Percentiles rank a stretch among this genome's conserved stretches.
These are phyloP conservation scores for Forbesichthys agassizii DNA, from an alignment of 2,113 vertebrate genomes.

Conservation along the genomic window DNA sequence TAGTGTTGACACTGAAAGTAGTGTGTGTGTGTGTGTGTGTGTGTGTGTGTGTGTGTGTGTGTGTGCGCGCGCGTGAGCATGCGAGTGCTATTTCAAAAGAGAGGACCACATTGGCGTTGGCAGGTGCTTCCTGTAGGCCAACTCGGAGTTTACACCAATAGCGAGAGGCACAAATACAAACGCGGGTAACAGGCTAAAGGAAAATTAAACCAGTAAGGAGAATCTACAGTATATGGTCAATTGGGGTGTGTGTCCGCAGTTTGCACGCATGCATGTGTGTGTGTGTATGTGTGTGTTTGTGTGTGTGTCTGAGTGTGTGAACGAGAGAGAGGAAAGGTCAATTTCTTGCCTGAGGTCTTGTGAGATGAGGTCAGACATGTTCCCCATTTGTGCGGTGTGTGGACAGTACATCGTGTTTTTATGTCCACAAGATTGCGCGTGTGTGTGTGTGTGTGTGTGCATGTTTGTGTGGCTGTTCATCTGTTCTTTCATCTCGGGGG, in stretches of 20 bases:
- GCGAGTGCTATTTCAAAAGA: background rate
- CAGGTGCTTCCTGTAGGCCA: background rate
- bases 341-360: background rate
- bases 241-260: too few relatives aligned
- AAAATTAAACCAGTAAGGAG: too few relatives aligned
- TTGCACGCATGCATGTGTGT: background rate
- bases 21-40: too few relatives aligned
- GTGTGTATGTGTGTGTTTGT: background rate
- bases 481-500: slow-evolving; percentile 41
- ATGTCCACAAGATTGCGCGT: background rate
- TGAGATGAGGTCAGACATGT: slow-evolving; percentile 21
- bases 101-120: background rate
- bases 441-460: background rate
- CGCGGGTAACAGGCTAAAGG: background rate
- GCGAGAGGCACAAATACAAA: background rate
- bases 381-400: slow-evolving; percentile 3
- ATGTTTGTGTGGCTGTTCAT: slow-evolving; percentile 17
- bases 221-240: too few relatives aligned
- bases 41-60: too few relatives aligned
- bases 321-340: background rate
- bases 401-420: background rate
- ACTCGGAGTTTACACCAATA: background rate
- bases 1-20: background rate
- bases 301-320: background rate
- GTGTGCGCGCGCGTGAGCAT: background rate